Conservation (phyloP, 1,140 invertebrate genomes). For the Pectinophora gossypiella region DNA sequence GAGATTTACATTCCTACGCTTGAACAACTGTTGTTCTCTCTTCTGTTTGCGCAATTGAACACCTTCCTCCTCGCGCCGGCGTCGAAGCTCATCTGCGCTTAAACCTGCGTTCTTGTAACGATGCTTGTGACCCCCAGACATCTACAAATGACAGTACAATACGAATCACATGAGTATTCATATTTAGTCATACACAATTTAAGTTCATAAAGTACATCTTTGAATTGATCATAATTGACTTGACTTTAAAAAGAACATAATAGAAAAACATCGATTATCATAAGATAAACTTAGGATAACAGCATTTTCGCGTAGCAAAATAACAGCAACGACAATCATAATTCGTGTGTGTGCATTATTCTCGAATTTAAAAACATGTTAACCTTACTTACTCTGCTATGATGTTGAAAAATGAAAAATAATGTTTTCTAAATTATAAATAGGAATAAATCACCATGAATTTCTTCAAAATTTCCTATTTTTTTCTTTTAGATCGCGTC, state of each 20-base stretch:
- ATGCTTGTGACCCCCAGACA: constrained; percentile 91
- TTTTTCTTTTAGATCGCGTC: not conserved
- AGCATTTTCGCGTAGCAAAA: too few relatives aligned
- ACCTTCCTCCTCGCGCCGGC: constrained; percentile 96
- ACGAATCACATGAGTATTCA: too few relatives aligned
- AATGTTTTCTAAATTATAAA: not conserved
- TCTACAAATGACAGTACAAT: constrained; percentile 62
- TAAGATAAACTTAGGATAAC: too few relatives aligned
- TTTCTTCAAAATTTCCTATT: not conserved
- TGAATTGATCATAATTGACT: too few relatives aligned
- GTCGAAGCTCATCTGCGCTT: constrained; percentile 93
- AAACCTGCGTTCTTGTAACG: constrained; percentile 96
- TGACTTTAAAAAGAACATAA: too few relatives aligned
- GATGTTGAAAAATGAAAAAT: not conserved
- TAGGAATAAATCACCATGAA: not conserved
- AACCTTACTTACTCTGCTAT: not conserved
- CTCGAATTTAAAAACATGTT: not conserved
- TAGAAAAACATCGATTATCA: too few relatives aligned
- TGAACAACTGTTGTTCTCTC: constrained; percentile 93
- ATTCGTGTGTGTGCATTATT: not conserved
- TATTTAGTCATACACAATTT: too few relatives aligned
- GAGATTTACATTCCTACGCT: constrained; percentile 91
- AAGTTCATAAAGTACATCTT: too few relatives aligned
- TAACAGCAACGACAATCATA: not conserved
- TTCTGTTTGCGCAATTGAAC: constrained; percentile 97